Conservation (phyloP, 2,113 vertebrate genomes). For the Anseranas semipalmata region DNA sequence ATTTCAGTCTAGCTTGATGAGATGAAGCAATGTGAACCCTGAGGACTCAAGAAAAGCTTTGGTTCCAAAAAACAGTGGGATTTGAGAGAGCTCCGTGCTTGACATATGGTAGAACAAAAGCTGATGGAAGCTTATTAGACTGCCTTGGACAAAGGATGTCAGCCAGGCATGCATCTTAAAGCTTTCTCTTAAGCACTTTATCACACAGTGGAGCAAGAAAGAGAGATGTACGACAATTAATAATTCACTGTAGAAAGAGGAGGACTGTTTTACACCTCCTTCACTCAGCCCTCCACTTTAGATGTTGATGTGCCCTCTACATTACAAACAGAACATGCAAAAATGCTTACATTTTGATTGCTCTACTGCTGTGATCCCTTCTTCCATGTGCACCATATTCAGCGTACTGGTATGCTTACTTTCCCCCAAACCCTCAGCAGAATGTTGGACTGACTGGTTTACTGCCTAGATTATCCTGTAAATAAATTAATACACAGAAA, state of each 20-base stretch:
- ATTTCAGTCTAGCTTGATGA: neutral
- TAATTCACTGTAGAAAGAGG: neutral
- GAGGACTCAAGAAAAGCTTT: neutral
- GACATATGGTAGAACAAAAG: neutral
- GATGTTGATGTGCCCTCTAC: accelerated
- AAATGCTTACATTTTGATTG: neutral
- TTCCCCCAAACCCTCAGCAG: neutral
- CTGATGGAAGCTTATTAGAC: neutral
- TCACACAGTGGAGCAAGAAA: neutral
- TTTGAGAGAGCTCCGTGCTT: neutral
- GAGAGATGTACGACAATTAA: neutral
- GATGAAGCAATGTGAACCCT: neutral
- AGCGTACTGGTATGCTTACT: neutral
- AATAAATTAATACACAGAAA: neutral
- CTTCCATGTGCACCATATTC: neutral
- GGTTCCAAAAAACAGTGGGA: neutral
- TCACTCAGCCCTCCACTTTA: neutral
- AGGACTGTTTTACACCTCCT: neutral
- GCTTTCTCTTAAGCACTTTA: neutral
- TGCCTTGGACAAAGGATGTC: neutral
- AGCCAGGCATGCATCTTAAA: neutral
- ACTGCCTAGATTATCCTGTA: neutral
- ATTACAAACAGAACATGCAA: neutral
- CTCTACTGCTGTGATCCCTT: neutral
- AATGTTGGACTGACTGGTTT: neutral